phyloP scores from a whole-genome alignment of 2,888 invertebrate species.

The Therioaphis trifolii region DNA sequence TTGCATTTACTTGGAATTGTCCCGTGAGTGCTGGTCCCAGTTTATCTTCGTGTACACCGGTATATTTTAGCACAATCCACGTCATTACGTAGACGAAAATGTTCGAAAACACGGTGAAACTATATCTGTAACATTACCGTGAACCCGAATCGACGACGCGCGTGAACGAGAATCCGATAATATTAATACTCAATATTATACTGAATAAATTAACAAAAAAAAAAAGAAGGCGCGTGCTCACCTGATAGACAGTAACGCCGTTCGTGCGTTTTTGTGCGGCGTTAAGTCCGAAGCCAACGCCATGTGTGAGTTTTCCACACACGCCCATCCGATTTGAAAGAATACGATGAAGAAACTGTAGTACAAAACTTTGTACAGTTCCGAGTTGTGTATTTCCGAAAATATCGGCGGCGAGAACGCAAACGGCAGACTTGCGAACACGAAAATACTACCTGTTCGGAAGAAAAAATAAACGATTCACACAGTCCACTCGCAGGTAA shows the following conservation, averaged over 20 bases:
- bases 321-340: constrained; percentile 94
- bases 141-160: too few species aligned
- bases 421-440: constrained; percentile 85
- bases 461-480: too few species aligned
- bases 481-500: too few species aligned
- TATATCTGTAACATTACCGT: constrained; percentile 77
- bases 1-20: constrained; percentile 77
- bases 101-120: constrained; percentile 87
- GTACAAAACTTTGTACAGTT: constrained; percentile 67
- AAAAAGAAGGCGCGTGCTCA: constrained; percentile 68
- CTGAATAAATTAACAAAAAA: too few species aligned
- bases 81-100: constrained; percentile 85
- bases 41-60: constrained; percentile 68
- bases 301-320: constrained; percentile 92
- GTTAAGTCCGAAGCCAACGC: constrained; percentile 88
- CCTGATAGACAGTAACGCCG: constrained; percentile 85
- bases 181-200: too few species aligned
- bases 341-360: constrained; percentile 74
- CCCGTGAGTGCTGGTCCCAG: constrained; percentile 77
- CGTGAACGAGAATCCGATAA: too few species aligned
- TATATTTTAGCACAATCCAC: constrained; percentile 77
- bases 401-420: constrained; percentile 82
- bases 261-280: constrained; percentile 76
- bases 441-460: constrained; percentile 77
- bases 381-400: constrained; percentile 69